A percentile compares a stretch with the other conserved stretches of the same genome.
Evolutionary conservation across 1,140 invertebrate species (phyloP).

Genomic region (Drosophila prosaltans): DNA sequence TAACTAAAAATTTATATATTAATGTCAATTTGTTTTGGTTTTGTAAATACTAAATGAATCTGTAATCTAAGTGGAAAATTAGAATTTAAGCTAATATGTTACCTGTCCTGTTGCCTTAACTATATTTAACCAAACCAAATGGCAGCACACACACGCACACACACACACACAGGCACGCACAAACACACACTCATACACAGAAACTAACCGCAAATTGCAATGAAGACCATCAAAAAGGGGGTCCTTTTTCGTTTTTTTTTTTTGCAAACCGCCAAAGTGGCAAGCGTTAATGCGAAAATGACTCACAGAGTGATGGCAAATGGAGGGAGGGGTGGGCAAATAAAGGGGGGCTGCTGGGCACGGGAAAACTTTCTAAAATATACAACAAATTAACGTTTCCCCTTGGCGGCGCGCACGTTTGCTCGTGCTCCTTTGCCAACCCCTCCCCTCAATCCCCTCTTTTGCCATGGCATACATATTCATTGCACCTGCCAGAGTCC

Average conservation of each 20-base stretch:
- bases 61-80: not conserved
- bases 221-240: constrained; percentile 18
- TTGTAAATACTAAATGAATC: not conserved
- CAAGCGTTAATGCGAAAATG: constrained; percentile 64
- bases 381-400: constrained; percentile 66
- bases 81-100: not conserved
- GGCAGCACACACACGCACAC: not conserved
- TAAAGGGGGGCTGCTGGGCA: no score
- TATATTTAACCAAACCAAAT: constrained; percentile 1
- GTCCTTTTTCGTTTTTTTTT: constrained; percentile 30
- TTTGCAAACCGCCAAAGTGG: constrained; percentile 43
- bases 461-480: constrained; percentile 12
- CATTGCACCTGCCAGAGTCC: constrained; percentile 45
- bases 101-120: not conserved
- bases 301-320: constrained; percentile 18
- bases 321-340: not conserved
- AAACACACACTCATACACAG: not conserved
- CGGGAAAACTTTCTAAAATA: constrained; percentile 31
- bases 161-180: not conserved
- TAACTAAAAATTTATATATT: not conserved
- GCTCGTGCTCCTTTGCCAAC: not conserved
- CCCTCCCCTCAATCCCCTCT: not conserved
- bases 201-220: constrained; percentile 20
- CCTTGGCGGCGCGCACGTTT: constrained; percentile 21
- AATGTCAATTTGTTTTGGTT: not conserved